A percentile compares a stretch with the other conserved stretches of the same genome.
These are phyloP conservation scores for Gouania willdenowi DNA, from an alignment of 2,797 vertebrate species.

Conservation along the genomic window DNA sequence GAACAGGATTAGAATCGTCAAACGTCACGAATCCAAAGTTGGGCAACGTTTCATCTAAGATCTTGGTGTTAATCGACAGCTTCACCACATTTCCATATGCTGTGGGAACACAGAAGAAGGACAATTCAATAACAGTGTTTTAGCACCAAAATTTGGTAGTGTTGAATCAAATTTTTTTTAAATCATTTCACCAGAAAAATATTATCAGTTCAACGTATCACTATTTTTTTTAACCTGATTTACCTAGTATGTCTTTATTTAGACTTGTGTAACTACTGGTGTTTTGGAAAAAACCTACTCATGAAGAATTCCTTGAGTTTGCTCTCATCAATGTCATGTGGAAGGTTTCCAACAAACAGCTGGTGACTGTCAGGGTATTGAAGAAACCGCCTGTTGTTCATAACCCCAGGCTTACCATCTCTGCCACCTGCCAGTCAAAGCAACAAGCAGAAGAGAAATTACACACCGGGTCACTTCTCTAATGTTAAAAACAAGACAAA, in stretches of 20 bases:
- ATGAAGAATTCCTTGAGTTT: conserved; percentile 98
- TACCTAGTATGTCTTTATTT: too few species aligned
- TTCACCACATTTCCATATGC: conserved; percentile 95
- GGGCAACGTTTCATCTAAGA: conserved; percentile 92
- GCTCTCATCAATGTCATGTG: conserved; percentile 98
- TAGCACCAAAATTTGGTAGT: too few species aligned
- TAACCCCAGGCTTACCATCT: conserved; percentile 87
- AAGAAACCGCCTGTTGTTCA: conserved; percentile 86
- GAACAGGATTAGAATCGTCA: conserved; percentile 93
- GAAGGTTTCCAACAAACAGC: conserved; percentile 96
- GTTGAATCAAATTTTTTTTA: too few species aligned
- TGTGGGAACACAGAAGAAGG: conserved; percentile 37
- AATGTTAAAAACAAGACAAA: too few species aligned
- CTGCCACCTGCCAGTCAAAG: conserved; percentile 73
- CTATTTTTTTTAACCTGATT: too few species aligned
- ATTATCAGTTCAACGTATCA: not conserved
- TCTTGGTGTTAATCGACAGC: conserved; percentile 97
- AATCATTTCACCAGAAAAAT: too few species aligned
- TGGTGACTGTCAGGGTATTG: conserved; percentile 97
- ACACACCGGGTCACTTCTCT: too few species aligned
- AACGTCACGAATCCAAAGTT: conserved; percentile 99
- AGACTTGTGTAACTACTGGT: too few species aligned
- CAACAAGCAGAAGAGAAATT: not conserved
- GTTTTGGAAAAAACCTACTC: conserved; percentile 87
- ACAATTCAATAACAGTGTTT: not conserved